Evolutionary conservation across 2,888 invertebrate species (phyloP).

Genomic region (Rotaria sp.): DNA sequence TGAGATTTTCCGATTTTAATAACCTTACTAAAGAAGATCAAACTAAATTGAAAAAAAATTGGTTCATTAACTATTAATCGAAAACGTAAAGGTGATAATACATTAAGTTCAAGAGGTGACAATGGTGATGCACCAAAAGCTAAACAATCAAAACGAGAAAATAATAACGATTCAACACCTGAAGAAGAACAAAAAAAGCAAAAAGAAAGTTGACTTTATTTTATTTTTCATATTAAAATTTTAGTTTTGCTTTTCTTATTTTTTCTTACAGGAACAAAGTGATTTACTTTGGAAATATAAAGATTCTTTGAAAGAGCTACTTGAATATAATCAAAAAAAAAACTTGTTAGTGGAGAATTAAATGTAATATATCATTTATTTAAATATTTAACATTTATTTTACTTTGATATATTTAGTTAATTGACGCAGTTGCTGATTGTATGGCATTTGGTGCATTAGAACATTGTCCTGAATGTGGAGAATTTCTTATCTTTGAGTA

Average conservation of each 20-base stretch:
- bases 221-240: neutral
- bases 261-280: slow-evolving; percentile 63
- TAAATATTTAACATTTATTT: neutral
- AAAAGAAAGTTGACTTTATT: slow-evolving; percentile 6
- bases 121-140: slow-evolving; percentile 44
- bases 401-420: slow-evolving; percentile 60
- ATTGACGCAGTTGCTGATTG: slow-evolving; percentile 72
- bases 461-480: slow-evolving; percentile 50
- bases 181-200: neutral
- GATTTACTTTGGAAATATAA: slow-evolving; percentile 64
- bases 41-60: slow-evolving; percentile 31
- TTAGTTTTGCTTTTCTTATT: too few species aligned
- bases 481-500: slow-evolving; percentile 61
- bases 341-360: too few species aligned
- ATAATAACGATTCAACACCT: slow-evolving; percentile 6
- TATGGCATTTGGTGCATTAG: slow-evolving; percentile 77
- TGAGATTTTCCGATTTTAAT: slow-evolving; percentile 51
- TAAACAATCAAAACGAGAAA: slow-evolving; percentile 37
- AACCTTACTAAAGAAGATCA: neutral
- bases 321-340: too few species aligned
- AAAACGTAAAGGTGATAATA: slow-evolving; percentile 28
- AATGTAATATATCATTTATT: neutral
- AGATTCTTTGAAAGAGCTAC: slow-evolving; percentile 56
- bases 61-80: neutral
- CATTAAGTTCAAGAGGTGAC: slow-evolving; percentile 47